Base-by-base conservation (phyloP, 2,113 vertebrate species). In the Maylandia zebra region DNA sequence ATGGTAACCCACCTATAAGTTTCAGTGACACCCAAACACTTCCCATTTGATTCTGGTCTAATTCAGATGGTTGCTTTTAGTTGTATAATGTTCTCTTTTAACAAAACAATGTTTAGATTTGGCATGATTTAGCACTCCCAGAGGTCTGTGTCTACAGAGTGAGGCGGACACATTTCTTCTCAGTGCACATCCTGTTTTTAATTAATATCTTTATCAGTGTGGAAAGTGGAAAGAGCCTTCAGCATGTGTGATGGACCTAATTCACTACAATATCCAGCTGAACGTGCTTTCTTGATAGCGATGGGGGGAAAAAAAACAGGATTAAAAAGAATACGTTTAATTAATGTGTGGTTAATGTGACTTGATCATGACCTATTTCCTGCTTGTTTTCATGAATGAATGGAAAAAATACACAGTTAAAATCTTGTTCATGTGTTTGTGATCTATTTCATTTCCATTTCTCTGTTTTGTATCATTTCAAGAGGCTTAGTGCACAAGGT, bases 191-290 rank as follows among this genome's bases (percentile, higher is more conserved):
- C 32, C n/a, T 64, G 17, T 59, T 52, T 80, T 86, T 85, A 85
- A 88, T 85, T 87, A 84, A 89, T 79, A 85, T 43, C 69, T 83
- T 88, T 88, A 88, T 83, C 85, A 83, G 76, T n/a, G 74, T 50
- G 71, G n/a, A 43, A 80, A 85, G 84, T 3, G 13, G 61, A 83
- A 85, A 83, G 52, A 85, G 74, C 56, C 88, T 79, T 83, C 50
- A 52, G 79, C 32, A 36, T 43, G 64, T 82, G 64, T 74, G 45
- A 86, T 84, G 24, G 82, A 22, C n/a, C 41, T 52, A 55, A 86
- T 84, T 88, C 36, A 88, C 53, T 24, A 78, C 71, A 59, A 81
- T 36, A 59, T 89, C 59, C 19, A 19, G 80, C 14, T 81, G 19
- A 80, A 90, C 24, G n/a, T 50, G 43, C 50, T 76, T 78, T 80